These are phyloP conservation scores for Synergus laeviventris DNA, from an alignment of 2,888 invertebrate genomes.

Conservation along the genomic window DNA sequence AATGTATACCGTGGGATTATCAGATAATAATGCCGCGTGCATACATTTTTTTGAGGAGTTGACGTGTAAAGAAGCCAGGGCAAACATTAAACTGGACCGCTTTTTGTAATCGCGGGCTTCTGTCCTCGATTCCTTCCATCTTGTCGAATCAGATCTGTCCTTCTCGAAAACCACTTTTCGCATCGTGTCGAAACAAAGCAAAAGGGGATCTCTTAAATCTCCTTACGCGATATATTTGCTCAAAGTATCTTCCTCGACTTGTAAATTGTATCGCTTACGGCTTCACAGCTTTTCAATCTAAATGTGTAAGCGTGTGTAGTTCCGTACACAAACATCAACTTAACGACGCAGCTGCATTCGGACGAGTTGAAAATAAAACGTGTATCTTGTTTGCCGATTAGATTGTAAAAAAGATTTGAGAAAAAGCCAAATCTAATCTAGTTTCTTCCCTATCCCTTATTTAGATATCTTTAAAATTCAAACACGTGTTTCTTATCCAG, in stretches of 20 bases:
- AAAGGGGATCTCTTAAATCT: constrained; percentile 30
- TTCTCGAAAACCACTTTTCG: constrained; percentile 26
- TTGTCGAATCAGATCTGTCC: constrained; percentile 28
- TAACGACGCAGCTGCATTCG: constrained; percentile 64
- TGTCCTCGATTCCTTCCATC: constrained; percentile 18
- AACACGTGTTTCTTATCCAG: neutral
- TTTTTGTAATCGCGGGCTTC: constrained; percentile 12
- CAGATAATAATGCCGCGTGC: constrained; percentile 46
- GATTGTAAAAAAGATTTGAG: neutral
- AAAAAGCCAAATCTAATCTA: neutral
- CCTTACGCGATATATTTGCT: constrained; percentile 61
- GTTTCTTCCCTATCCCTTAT: neutral
- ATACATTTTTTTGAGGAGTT: constrained; percentile 42
- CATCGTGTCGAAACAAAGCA: constrained; percentile 30
- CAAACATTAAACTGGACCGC: constrained; percentile 50
- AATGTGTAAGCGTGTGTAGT: constrained; percentile 8
- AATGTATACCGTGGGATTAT: constrained; percentile 43
- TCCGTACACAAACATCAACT: constrained; percentile 28
- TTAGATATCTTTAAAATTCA: neutral
- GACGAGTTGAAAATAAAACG: constrained; percentile 47
- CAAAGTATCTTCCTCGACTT: constrained; percentile 61
- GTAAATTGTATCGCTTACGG: constrained; percentile 41
- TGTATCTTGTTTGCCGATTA: constrained; percentile 8
- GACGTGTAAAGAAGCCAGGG: constrained; percentile 53
- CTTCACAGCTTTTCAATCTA: constrained; percentile 19